Percentiles rank a stretch among this genome's conserved stretches.
These are phyloP conservation scores for Trichonephila clavata DNA, from an alignment of 1,140 invertebrate genomes.

Conservation along the genomic window DNA sequence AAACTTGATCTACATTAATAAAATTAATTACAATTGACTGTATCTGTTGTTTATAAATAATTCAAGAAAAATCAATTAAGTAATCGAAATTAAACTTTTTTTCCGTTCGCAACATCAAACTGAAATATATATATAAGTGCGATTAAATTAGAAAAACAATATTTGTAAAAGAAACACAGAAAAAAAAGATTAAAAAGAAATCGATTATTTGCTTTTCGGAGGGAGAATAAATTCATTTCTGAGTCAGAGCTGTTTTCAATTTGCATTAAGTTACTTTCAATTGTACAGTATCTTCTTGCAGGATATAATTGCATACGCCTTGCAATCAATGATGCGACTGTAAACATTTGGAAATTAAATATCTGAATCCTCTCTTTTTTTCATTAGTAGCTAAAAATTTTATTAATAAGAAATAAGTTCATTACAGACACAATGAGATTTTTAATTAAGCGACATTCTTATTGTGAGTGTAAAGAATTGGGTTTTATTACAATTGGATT, in stretches of 20 bases:
- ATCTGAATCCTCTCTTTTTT: not conserved
- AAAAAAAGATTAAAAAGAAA: not conserved
- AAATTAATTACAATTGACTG: too few relatives aligned
- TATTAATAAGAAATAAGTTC: not conserved
- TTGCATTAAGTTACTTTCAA: not conserved
- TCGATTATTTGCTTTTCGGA: not conserved
- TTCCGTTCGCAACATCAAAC: too few relatives aligned
- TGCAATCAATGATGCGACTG: not conserved
- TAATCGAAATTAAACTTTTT: too few relatives aligned
- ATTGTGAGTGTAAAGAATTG: not conserved
- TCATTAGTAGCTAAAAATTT: not conserved
- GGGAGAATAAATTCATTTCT: not conserved
- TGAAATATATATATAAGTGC: too few relatives aligned
- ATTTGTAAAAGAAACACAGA: too few relatives aligned
- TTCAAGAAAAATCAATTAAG: too few relatives aligned
- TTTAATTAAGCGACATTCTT: not conserved
- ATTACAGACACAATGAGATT: not conserved
- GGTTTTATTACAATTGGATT: not conserved
- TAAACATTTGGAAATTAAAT: conserved; percentile 10
- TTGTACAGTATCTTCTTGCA: not conserved
- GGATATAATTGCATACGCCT: not conserved
- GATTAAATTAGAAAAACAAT: too few relatives aligned
- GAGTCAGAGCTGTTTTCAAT: not conserved
- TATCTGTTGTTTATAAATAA: too few relatives aligned
- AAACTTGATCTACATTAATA: too few relatives aligned